A percentile compares a stretch with the other conserved stretches of the same genome.
Evolutionary conservation across 2,113 vertebrate species (phyloP).

Genomic region (Solea senegalensis): DNA sequence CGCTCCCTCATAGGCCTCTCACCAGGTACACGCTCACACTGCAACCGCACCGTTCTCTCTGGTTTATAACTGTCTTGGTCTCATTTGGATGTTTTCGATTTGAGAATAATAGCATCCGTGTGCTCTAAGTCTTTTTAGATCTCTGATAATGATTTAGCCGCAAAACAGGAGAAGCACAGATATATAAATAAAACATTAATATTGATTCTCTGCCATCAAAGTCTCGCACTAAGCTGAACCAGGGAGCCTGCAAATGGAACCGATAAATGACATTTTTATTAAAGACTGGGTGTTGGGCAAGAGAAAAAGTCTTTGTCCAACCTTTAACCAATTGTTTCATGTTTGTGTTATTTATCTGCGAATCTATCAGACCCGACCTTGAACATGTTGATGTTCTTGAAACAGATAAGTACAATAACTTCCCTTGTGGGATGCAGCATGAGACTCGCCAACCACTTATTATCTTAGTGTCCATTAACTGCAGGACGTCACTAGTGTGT

Average conservation of each 20-base stretch:
- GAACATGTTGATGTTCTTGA: too few relatives aligned
- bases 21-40: slow-evolving; percentile 84
- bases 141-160: too few relatives aligned
- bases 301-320: not conserved
- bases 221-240: not conserved
- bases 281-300: slow-evolving; percentile 7
- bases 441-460: not conserved
- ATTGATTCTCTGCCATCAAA: not conserved
- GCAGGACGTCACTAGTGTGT: not conserved
- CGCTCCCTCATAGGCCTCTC: slow-evolving; percentile 90
- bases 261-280: slow-evolving; percentile 2
- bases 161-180: not conserved
- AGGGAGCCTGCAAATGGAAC: not conserved
- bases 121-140: too few relatives aligned
- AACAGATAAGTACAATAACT: too few relatives aligned
- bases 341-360: not conserved
- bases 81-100: not conserved
- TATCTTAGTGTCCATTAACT: not conserved
- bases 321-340: not conserved
- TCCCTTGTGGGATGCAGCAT: not conserved
- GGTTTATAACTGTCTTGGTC: not conserved
- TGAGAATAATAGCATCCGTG: too few relatives aligned
- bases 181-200: not conserved
- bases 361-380: too few relatives aligned
- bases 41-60: not conserved